Evolutionary conservation across 2,888 invertebrate genomes (phyloP), one percentile per base, ranked within the genome.

Genomic region (Achlya flavicornis): DNA sequence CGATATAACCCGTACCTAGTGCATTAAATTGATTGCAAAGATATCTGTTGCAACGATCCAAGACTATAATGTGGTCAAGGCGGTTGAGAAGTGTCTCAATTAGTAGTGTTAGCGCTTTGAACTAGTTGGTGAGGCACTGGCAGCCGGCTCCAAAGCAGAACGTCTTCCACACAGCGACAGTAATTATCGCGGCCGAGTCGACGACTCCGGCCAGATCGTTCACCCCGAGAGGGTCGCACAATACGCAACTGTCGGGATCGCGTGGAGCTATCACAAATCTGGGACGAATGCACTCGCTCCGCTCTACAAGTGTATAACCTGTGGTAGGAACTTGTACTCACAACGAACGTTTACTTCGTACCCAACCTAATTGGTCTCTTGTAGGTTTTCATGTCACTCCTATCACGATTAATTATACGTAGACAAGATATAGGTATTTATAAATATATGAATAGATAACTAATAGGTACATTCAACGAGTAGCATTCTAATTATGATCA

Each of bases 181-280:
- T 91, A 91, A 93, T 93, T 93, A 93, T 92, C 91, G 87, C 82
- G 81, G 79, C 77, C 82, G 90, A 89, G 93, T 92, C 93, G 92
- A 85, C 93, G 93, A 93, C 93, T 91, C 87, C 84, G 76, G 83
- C 82, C 84, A 84, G 93, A 92, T 82, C 93, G 87, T 93, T 93
- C 91, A 93, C 93, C 93, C 92, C 92, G 86, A 84, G 86, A 84
- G 89, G 90, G 88, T 87, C 90, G 87, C 80, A 84, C 86, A 87
- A 86, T 87, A 90, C 86, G 85, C 91, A 88, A 86, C 87, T 87
- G 87, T 87, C 84, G 80, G 85, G 84, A 87, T 83, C 80, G 79
- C 79, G 74, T 46, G 73, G 74, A 73, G 79, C 87, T 85, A 87
- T 88, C 88, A 87, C 85, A 83, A 86, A 89, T 88, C 85, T 85